phyloP scores from a whole-genome alignment of 2,797 vertebrate genomes.

The Brachymystax lenok region DNA sequence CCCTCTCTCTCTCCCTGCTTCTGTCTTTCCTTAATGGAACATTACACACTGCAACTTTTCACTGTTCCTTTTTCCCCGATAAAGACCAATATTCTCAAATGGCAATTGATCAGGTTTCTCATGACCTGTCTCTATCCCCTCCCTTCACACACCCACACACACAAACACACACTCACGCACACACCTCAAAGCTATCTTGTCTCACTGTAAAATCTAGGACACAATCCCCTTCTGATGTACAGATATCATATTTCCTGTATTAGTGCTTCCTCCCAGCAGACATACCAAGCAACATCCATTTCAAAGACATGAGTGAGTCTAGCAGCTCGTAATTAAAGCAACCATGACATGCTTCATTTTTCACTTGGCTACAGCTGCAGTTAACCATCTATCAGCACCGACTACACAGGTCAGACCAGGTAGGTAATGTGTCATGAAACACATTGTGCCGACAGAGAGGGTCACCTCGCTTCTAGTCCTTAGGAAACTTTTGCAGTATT shows the following conservation, averaged over 20 bases:
- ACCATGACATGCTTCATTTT: neutral
- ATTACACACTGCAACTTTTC: constrained; percentile 30
- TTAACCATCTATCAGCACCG: neutral
- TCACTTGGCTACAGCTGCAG: neutral
- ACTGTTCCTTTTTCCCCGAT: constrained; percentile 33
- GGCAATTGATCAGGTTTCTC: constrained; percentile 29
- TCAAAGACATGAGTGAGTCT: neutral
- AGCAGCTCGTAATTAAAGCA: neutral
- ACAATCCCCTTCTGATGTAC: neutral
- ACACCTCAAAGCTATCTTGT: neutral
- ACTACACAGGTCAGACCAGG: neutral
- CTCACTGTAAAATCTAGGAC: neutral
- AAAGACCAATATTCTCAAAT: constrained; percentile 26
- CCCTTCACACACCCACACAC: neutral
- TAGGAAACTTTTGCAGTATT: no score
- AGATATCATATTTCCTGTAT: neutral
- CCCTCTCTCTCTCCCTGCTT: constrained; percentile 21
- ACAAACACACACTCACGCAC: neutral
- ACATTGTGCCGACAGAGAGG: neutral
- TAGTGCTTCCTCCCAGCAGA: neutral
- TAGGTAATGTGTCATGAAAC: neutral
- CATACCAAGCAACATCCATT: neutral
- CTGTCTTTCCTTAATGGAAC: constrained; percentile 28
- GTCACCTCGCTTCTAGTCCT: no score
- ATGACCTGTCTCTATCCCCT: constrained; percentile 15